These are phyloP conservation scores for Piezodorus guildinii DNA, from an alignment of 1,140 invertebrate species.

Conservation along the genomic window DNA sequence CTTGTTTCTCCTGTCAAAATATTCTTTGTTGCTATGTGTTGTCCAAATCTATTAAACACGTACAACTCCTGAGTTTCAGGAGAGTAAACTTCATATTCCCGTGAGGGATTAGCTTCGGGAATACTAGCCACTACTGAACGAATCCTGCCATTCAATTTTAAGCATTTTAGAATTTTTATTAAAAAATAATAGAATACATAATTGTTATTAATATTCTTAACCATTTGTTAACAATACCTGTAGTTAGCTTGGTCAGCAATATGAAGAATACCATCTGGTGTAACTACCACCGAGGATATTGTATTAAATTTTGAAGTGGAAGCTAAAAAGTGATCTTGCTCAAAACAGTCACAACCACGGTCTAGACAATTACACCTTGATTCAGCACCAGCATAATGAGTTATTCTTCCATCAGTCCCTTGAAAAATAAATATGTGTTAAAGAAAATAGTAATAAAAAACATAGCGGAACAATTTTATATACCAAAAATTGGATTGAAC, in stretches of 20 bases:
- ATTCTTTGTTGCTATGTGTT: conserved; percentile 84
- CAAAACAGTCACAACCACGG: conserved; percentile 78
- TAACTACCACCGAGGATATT: conserved; percentile 83
- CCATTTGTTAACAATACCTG: conserved; percentile 25
- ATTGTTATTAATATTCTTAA: background rate
- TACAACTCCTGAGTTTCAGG: conserved; percentile 92
- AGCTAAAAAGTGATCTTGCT: conserved; percentile 81
- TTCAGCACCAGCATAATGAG: conserved; percentile 83
- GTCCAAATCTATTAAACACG: conserved; percentile 90
- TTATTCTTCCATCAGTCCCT: conserved; percentile 81
- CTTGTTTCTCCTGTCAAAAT: conserved; percentile 83
- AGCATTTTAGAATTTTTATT: background rate
- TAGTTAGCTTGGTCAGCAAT: conserved; percentile 90
- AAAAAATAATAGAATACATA: background rate
- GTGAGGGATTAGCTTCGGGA: conserved; percentile 64
- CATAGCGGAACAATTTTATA: too few relatives aligned
- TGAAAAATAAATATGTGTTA: conserved; percentile 8
- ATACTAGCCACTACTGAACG: conserved; percentile 86
- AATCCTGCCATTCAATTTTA: conserved; percentile 42
- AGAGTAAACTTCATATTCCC: conserved; percentile 89
- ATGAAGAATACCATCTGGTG: conserved; percentile 86
- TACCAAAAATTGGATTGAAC: too few relatives aligned
- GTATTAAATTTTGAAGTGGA: conserved; percentile 89
- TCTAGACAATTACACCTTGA: conserved; percentile 91
- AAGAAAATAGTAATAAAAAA: background rate